phyloP scores from a whole-genome alignment of 2,797 vertebrate genomes.

The Poecilia picta region DNA sequence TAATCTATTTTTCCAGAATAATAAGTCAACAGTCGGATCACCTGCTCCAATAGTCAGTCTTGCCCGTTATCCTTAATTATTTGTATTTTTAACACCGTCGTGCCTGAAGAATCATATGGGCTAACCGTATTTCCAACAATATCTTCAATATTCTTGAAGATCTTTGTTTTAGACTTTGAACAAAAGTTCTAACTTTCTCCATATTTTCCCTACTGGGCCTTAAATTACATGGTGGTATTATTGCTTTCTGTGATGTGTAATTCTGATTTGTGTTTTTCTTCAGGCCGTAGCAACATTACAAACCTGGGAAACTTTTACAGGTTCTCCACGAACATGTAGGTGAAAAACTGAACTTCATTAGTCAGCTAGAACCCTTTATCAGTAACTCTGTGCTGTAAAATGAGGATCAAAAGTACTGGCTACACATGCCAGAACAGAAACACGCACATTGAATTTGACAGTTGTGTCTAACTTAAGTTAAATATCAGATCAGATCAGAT shows the following conservation, averaged over 20 bases:
- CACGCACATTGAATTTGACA: background rate
- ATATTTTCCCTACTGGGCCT: background rate
- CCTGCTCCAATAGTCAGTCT: background rate
- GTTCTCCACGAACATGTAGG: background rate
- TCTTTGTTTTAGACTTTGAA: background rate
- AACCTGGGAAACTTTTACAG: too few relatives aligned
- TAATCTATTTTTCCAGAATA: background rate
- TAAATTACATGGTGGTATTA: background rate
- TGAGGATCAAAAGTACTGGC: background rate
- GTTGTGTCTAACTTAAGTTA: background rate
- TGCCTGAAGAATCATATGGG: background rate
- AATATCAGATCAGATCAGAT: too few relatives aligned
- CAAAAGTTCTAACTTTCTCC: background rate
- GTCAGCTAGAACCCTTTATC: background rate
- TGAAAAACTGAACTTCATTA: background rate
- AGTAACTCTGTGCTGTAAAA: background rate
- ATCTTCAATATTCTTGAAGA: background rate
- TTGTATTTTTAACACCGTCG: background rate
- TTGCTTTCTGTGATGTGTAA: background rate
- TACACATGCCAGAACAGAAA: background rate
- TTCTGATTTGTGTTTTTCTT: background rate
- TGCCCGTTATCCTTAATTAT: background rate
- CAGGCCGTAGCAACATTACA: background rate
- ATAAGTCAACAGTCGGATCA: too few relatives aligned
- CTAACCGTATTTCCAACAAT: too few relatives aligned